Percentiles rank a stretch among this genome's conserved stretches.
phyloP scores from a whole-genome alignment of 1,140 invertebrate species.

The Carcinoscorpius rotundicauda region DNA sequence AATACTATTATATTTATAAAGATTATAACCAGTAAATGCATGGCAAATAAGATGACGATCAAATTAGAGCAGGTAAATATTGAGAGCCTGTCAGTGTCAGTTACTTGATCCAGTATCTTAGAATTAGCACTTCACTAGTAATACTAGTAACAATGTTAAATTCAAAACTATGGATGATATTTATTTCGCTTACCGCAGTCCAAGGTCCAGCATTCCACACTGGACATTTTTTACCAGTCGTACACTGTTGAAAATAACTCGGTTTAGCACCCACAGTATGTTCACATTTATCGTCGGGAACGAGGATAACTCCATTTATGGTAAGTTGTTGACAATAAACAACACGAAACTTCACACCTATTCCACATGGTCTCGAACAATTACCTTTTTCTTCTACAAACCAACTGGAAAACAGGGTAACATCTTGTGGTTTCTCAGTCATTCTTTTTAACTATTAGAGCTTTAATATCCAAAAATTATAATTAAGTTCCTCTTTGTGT shows the following conservation, averaged over 20 bases:
- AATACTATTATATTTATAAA: no score
- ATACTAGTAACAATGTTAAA: not conserved
- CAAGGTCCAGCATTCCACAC: slow-evolving; percentile 70
- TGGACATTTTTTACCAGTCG: slow-evolving; percentile 60
- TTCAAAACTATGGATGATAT: not conserved
- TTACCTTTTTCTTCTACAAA: slow-evolving; percentile 60
- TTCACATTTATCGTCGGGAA: slow-evolving; percentile 60
- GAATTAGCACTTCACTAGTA: no score
- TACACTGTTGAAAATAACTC: slow-evolving; percentile 54
- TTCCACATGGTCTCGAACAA: slow-evolving; percentile 65
- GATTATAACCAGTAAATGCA: no score
- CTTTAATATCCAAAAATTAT: no score
- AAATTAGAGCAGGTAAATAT: no score
- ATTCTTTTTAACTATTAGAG: no score
- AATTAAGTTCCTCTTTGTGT: no score
- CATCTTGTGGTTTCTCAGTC: no score
- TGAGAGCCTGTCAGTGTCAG: no score
- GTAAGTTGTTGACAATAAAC: slow-evolving; percentile 66
- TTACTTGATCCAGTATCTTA: no score
- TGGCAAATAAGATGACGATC: no score
- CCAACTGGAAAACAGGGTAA: slow-evolving; percentile 45
- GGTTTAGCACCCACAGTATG: slow-evolving; percentile 53
- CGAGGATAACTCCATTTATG: slow-evolving; percentile 47
- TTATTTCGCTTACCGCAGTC: slow-evolving; percentile 54
- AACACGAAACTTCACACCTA: slow-evolving; percentile 50